Evolutionary conservation across 1,140 invertebrate species (phyloP), one percentile per base, ranked within the genome.

Genomic region (Hypsibius dujardini): DNA sequence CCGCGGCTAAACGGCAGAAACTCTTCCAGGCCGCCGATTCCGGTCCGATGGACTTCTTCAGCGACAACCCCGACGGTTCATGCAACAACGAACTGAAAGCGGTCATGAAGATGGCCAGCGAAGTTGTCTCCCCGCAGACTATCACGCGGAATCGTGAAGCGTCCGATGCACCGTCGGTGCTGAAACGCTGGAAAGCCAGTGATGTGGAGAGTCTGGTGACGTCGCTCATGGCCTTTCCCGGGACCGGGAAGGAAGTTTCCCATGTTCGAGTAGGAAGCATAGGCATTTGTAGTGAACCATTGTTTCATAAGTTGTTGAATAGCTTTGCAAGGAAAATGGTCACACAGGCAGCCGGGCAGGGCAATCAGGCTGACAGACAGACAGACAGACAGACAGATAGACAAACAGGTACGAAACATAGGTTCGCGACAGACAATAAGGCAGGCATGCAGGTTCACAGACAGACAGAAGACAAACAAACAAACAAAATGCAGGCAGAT

Each of bases 181-280:
- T 67, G 12, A 67, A 67, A 42, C 12, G 42, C 12, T 67, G 62
- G 62, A 67, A 67, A 42, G 3, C 45, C 42, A 42, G 3, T 15
- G 62, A 67, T 45, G 62, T 67, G 12, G 62, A 67, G 0, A 42
- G 62, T 3, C 62, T 67, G 62, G 42, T 67, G 12, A 42, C 12
- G 12, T 67, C 62, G 7, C 42, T 67, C 12, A 12, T 67, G 42
- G 62, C 62, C 12, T 67, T 67, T 42, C 62, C 62, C 3, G 62
- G 62, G 12, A 67, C 62, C 62, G 42, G 62, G 12, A 67, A 67
- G 42, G 62, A 67, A 67, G 62, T 67, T 3, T 12, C 62, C 45
- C 62, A 67, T 42, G 42, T 67, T 67, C 62, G 62, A 45, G 62
- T 67, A 67, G 7, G 42, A 7, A 56, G 50, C 50, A 12, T 28